Evolutionary conservation across 1,140 invertebrate genomes (phyloP), one percentile per base, ranked within the genome.

Genomic region (Stegodyphus dumicola): DNA sequence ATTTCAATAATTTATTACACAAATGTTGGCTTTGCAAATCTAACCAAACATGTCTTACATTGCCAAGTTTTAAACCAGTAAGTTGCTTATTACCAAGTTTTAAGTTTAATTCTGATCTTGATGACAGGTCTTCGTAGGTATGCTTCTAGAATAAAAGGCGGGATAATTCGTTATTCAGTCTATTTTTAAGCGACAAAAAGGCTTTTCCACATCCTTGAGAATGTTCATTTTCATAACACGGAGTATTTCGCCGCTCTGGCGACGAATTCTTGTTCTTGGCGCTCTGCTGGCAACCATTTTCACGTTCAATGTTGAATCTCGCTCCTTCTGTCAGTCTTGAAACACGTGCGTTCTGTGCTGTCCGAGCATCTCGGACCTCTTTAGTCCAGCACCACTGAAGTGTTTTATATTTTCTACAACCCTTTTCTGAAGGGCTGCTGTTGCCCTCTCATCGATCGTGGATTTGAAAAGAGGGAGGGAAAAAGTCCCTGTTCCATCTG

Each of bases 101-200:
- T 33, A 33, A 33, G 33, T 33, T 33, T 33, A 33, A 33, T 33
- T 33, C 33, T 33, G 33, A 33, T 33, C 33, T 33, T 33, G 3
- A 33, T 33, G 33, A 33, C 33, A 33, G 33, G 33, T 33, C 33
- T 33, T 33, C 33, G 33, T 33, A 33, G 33, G 33, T 33, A n/a
- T n/a, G n/a, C n/a, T n/a, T n/a, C n/a, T n/a, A n/a, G n/a, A 33
- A 33, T 33, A 33, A 33, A 33, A 33, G 33, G 73, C 5, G 18
- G 54, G 54, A 75, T 54, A 60, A 56, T 53, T 53, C 52, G 56
- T 75, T 75, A 75, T 56, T 75, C 73, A 75, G 54, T 75, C 73
- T 75, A 75, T 75, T 75, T 75, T 75, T 75, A 75, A 51, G n/a
- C n/a, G n/a, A n/a, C n/a, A n/a, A n/a, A n/a, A n/a, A n/a, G 73